Evolutionary conservation across 1,140 invertebrate species (phyloP), one percentile per base, ranked within the genome.

Genomic region (Zaprionus ornatus): DNA sequence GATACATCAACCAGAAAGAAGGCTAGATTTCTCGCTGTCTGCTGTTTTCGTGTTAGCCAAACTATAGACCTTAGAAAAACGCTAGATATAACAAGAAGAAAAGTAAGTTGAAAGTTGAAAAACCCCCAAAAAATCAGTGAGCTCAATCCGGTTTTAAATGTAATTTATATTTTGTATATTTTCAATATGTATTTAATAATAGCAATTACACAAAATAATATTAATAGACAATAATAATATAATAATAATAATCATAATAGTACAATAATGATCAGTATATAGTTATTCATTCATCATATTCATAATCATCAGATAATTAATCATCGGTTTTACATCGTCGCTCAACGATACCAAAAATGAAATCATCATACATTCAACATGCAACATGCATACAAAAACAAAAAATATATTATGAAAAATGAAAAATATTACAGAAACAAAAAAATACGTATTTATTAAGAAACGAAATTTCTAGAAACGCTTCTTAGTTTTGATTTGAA

Each of bases 121-220:
- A 42, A 60, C 7, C 40, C 40, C n/a, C 7, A 7, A 17, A 42
- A 9, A 9, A 42, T 3, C n/a, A 6, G n/a, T 7, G 0, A 17
- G 17, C n/a, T 3, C n/a, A 61, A 19, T 17, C 29, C 15, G 37
- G 35, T 56, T 66, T 55, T 48, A 79, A 72, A 73, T 77, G 54
- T 77, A 75, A 72, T 77, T 75, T 75, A 64, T 84, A 78, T 55
- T 81, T 72, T 67, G 69, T 85, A 79, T 85, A 73, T 79, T 72
- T 80, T 81, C 76, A 83, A 81, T 79, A 81, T 79, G 62, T 79
- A 72, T 71, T 79, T 69, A 78, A 75, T 75, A 75, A 75, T 74
- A 84, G 74, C 77, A 79, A 80, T 80, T 79, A 79, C 77, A 73
- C 74, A 77, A 79, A 79, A 79, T 79, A 77, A 79, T 79, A 77